A percentile compares a stretch with the other conserved stretches of the same genome.
These are phyloP conservation scores for Myotis lucifugus DNA, from an alignment of 2,113 vertebrate genomes.

Conservation along the genomic window DNA sequence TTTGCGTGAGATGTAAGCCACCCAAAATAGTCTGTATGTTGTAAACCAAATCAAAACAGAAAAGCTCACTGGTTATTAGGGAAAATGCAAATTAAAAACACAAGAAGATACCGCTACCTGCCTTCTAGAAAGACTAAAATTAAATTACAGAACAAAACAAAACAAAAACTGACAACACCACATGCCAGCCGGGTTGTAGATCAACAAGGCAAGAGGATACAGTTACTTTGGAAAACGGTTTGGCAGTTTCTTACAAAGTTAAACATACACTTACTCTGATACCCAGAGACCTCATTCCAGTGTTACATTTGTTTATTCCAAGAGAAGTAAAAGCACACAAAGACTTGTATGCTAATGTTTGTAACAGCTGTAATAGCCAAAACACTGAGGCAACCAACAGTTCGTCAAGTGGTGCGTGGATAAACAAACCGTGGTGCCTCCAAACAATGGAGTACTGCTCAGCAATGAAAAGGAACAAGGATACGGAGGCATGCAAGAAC, in stretches of 20 bases:
- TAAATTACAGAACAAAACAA: not conserved
- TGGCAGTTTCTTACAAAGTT: slow-evolving; percentile 9
- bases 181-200: not conserved
- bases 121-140: slow-evolving; percentile 14
- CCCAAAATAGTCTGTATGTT: not conserved
- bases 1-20: not conserved
- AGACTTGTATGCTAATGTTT: not conserved
- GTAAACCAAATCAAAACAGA: not conserved
- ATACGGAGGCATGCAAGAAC: accelerated
- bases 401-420: not conserved
- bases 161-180: not conserved
- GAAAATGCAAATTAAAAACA: slow-evolving; percentile 23
- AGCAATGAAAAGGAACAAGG: not conserved
- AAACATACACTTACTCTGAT: not conserved
- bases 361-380: not conserved
- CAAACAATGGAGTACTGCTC: not conserved
- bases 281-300: not conserved
- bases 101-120: not conserved
- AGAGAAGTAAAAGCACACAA: slow-evolving; percentile 12
- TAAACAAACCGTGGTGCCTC: not conserved
- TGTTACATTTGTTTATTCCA: not conserved
- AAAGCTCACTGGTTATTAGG: not conserved
- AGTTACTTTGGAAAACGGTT: not conserved
- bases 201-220: not conserved
- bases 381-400: not conserved